phyloP scores from a whole-genome alignment of 2,113 vertebrate genomes.

The Monopterus albus region DNA sequence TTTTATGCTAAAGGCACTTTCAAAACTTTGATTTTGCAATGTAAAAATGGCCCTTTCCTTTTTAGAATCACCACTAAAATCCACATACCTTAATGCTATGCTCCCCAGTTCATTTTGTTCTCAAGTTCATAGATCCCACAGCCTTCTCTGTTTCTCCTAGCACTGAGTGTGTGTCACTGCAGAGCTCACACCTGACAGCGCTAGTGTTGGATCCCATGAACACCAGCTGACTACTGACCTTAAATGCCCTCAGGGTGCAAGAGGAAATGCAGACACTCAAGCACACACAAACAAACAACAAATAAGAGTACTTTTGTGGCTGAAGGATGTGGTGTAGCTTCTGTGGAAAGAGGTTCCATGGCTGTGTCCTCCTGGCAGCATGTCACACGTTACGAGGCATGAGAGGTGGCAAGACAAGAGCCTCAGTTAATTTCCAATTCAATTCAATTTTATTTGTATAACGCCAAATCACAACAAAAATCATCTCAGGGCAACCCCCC shows the following conservation, averaged over 20 bases:
- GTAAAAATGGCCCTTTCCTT: neutral
- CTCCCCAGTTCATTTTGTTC: neutral
- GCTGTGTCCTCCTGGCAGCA: neutral
- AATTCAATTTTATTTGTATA: too few species aligned
- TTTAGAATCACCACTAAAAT: neutral
- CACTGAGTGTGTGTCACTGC: conserved; percentile 29
- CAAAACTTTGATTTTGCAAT: neutral
- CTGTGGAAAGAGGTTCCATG: conserved; percentile 18
- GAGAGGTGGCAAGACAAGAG: too few species aligned
- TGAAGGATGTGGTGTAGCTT: conserved; percentile 11
- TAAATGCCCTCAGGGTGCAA: conserved; percentile 36
- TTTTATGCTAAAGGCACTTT: neutral
- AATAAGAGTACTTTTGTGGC: conserved; percentile 47
- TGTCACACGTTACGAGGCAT: too few species aligned
- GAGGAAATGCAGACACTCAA: conserved; percentile 21
- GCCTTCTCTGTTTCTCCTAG: conserved; percentile 3
- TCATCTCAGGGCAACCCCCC: too few species aligned
- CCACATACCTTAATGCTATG: conserved; percentile 29
- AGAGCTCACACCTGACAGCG: conserved; percentile 33
- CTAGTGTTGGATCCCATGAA: conserved; percentile 34
- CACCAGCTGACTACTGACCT: conserved; percentile 71
- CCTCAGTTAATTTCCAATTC: too few species aligned
- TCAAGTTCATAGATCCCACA: conserved; percentile 11
- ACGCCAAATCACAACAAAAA: too few species aligned
- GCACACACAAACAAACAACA: conserved; percentile 4